Base-by-base conservation (phyloP, 2,888 invertebrate genomes). In the Drosophila eohydei region DNA sequence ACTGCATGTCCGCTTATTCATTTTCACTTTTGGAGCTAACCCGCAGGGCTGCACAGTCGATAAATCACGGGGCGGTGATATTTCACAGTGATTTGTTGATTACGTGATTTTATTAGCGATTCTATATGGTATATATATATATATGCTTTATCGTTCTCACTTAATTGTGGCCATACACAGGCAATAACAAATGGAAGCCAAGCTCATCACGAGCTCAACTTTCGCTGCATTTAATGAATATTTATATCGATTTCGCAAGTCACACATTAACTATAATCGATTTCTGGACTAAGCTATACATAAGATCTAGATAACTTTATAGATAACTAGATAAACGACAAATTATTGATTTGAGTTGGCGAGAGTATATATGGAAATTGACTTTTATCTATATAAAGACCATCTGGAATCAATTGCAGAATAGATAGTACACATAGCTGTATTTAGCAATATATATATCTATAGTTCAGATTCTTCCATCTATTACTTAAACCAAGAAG, bases 11-110 rank as follows among this genome's bases (percentile, higher is more conserved):
- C 28, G 54, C 74, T 71, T 74, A 50, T 83, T 86, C 84, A 74
- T 87, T 87, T 87, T 87, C 83, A 87, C 83, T 84, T 70, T 73
- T 74, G 72, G 54, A 26, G 52, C 54, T 48, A 71, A 59, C 68
- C 75, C 68, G 54, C 86, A 65, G 83, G 71, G 76, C 55, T 77
- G 74, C 67, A 55, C 43, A 48, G 28, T 30, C 44, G 60, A 76
- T 76, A 68, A 60, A 71, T 76, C 68, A 80, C 75, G 40, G 71
- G 34, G 57, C 52, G 61, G 59, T 62, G 66, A 74, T 83, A 65
- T 67, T 78, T 80, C 62, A 67, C 77, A 55, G 74, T 81, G 78
- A 80, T 78, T 83, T 77, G 78, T 76, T 57, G 66, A 72, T 69
- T 83, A 82, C 78, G 86, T 82, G 82, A 85, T 74, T 70, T 74